Evolutionary conservation across 1,140 invertebrate genomes (phyloP), one percentile per base, ranked within the genome.

Genomic region (Drosophila pruinosa): DNA sequence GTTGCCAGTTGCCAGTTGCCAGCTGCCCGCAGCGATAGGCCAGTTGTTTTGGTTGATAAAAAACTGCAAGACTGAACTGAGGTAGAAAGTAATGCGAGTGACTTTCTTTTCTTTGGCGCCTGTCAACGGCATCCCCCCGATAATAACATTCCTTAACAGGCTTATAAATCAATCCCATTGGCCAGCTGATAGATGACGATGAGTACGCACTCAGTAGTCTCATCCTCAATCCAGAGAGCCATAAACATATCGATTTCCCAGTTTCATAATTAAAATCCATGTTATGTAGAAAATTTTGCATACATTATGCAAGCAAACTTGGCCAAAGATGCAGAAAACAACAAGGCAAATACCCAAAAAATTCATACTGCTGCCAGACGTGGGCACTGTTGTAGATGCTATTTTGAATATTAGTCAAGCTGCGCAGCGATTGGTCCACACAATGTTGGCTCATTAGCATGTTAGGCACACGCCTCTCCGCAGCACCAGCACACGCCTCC

Each of bases 361-460:
- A 59, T 19, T n/a, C 28, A 45, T 17, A 57, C 15, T 17, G 65
- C n/a, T n/a, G n/a, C 78, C 57, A 73, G 6, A 74, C 41, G 74
- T 79, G 65, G 67, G 72, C 72, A 69, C 65, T 72, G 59, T 80
- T 59, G 54, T 19, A 28, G 56, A 39, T 53, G 53, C 65, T 74
- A 36, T 36, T 52, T 63, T 54, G 15, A 54, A 64, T 70, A 56
- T 70, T 70, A 70, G 59, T 47, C 59, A 56, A 47, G 41, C 69
- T 69, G 82, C 48, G 62, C 77, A 63, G 57, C 77, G 56, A 85
- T 85, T 85, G 81, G 81, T 81, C 81, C 62, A 88, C 73, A 56
- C 54, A 69, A 68, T 71, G 77, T 85, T 75, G 77, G 82, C 81
- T 85, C 81, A 85, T 85, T 85, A 85, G 81, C 81, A 85, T 85